phyloP scores from a whole-genome alignment of 1,140 invertebrate species.

The Amyelois transitella region DNA sequence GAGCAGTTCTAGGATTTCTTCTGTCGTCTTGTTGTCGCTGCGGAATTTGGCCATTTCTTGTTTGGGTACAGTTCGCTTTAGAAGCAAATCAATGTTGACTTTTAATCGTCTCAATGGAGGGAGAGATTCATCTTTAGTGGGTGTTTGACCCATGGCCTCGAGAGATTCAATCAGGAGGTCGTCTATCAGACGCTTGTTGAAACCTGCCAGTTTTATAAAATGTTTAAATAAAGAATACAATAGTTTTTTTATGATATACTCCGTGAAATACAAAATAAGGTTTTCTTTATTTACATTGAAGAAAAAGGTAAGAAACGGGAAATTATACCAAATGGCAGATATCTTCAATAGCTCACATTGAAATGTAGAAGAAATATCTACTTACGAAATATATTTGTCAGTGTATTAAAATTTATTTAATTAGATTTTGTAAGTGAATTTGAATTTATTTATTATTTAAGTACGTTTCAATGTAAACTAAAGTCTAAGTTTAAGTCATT shows the following conservation, averaged over 20 bases:
- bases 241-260: background rate
- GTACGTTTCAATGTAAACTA: too few species aligned
- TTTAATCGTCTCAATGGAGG: constrained; percentile 78
- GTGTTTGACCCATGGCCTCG: constrained; percentile 80
- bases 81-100: constrained; percentile 83
- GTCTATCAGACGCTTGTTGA: constrained; percentile 87
- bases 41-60: constrained; percentile 85
- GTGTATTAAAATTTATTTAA: too few species aligned
- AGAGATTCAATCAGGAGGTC: constrained; percentile 87
- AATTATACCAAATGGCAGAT: too few species aligned
- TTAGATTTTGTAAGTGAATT: too few species aligned
- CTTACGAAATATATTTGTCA: too few species aligned
- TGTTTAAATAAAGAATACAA: background rate
- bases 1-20: constrained; percentile 85
- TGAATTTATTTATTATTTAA: too few species aligned
- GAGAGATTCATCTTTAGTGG: constrained; percentile 74
- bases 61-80: constrained; percentile 87
- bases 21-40: constrained; percentile 81
- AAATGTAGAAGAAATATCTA: too few species aligned
- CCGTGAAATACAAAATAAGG: too few species aligned
- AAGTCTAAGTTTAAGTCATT: too few species aligned
- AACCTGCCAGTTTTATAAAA: constrained; percentile 53
- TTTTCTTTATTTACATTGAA: too few species aligned
- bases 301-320: too few species aligned
- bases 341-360: too few species aligned